Evolutionary conservation across 2,888 invertebrate species (phyloP).

Genomic region (Pachydiplax longipennis): DNA sequence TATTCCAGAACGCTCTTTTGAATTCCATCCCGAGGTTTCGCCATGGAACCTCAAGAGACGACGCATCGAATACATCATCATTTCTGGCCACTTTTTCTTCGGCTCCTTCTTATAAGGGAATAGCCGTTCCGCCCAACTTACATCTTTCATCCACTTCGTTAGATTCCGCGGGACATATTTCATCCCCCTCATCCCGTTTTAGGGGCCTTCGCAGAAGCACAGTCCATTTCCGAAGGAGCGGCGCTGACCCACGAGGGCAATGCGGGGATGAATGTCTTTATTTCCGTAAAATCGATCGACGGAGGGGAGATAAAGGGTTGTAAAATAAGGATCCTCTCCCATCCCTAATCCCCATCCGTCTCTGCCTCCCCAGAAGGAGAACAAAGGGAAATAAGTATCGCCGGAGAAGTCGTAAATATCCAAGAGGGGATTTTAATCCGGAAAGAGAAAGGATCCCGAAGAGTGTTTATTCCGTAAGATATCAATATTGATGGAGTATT

Average conservation of each 20-base stretch:
- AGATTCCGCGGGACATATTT: too few relatives aligned
- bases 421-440: constrained; percentile 13
- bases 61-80: too few relatives aligned
- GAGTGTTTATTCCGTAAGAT: constrained; percentile 8
- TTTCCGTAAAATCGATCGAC: not conserved
- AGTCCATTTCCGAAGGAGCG: not conserved
- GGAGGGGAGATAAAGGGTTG: not conserved
- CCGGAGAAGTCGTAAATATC: not conserved
- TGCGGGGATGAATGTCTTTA: not conserved
- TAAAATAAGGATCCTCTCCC: not conserved
- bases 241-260: not conserved
- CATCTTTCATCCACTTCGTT: too few relatives aligned
- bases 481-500: constrained; percentile 18
- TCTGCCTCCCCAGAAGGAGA: not conserved
- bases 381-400: not conserved
- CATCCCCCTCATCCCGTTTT: not conserved
- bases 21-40: too few relatives aligned
- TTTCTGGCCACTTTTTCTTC: too few relatives aligned
- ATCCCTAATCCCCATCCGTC: too few relatives aligned
- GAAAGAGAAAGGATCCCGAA: not conserved
- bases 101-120: too few relatives aligned
- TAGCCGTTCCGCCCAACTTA: too few relatives aligned
- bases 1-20: too few relatives aligned
- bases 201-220: not conserved
- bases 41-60: too few relatives aligned